Evolutionary conservation across 2,888 invertebrate species (phyloP).

Genomic region (Drosophila borborema): DNA sequence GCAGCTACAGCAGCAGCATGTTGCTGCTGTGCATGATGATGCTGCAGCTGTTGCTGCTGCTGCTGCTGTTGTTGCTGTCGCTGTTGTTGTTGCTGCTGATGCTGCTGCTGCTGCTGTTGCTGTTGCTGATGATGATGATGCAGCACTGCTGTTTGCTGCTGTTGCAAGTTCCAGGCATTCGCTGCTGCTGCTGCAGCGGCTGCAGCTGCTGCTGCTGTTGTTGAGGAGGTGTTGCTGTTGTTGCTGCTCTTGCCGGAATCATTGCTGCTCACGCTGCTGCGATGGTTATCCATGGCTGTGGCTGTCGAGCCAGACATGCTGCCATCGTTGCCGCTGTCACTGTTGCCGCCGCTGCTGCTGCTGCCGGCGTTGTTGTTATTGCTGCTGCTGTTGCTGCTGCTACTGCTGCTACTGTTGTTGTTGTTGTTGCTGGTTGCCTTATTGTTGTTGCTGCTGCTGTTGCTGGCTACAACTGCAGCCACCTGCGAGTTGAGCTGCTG

Average conservation of each 20-base stretch:
- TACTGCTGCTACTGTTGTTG: constrained; percentile 45
- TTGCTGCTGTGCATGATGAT: constrained; percentile 78
- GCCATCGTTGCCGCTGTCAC: constrained; percentile 42
- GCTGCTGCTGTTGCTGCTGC: constrained; percentile 36
- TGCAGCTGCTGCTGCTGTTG: constrained; percentile 7
- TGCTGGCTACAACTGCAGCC: constrained; percentile 65
- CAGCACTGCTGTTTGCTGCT: constrained; percentile 25
- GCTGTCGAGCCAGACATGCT: constrained; percentile 30
- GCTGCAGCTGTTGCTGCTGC: constrained; percentile 61
- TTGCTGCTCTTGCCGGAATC: constrained; percentile 37
- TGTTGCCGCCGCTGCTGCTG: constrained; percentile 40
- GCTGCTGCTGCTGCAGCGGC: constrained; percentile 42
- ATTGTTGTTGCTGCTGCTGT: constrained; percentile 42
- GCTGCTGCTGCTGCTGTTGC: constrained; percentile 19
- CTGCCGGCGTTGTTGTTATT: constrained; percentile 63
- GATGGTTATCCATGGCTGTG: constrained; percentile 62
- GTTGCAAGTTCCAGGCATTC: constrained; percentile 63
- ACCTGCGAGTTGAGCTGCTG: constrained; percentile 81
- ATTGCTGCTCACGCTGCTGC: constrained; percentile 57
- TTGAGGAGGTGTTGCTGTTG: constrained; percentile 24
- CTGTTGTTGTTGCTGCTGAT: constrained; percentile 31
- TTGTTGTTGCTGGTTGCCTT: constrained; percentile 38
- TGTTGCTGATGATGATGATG: constrained; percentile 42
- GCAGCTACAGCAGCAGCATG: constrained; percentile 64
- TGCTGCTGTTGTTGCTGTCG: constrained; percentile 42